These are phyloP conservation scores for Gallinago undulata DNA, from an alignment of 2,113 vertebrate genomes.

Conservation along the genomic window DNA sequence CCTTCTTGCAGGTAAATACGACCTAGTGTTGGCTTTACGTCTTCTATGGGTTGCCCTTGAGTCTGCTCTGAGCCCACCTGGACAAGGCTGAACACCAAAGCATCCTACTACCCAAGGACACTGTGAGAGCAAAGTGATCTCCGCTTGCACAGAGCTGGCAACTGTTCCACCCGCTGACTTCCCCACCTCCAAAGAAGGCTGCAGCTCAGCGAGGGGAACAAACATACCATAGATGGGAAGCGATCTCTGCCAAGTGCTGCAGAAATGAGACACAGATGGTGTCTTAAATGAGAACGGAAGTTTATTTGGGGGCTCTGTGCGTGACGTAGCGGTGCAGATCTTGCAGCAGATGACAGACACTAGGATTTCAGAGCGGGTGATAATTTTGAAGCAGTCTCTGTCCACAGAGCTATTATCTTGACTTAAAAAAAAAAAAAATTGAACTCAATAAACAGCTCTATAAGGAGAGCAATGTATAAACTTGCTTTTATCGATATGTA, in stretches of 20 bases:
- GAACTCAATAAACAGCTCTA: neutral
- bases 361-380: neutral
- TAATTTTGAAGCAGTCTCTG: neutral
- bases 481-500: neutral
- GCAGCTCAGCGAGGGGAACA: neutral
- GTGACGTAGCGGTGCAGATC: slow-evolving; percentile 2
- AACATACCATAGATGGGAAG: slow-evolving; percentile 61
- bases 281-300: slow-evolving; percentile 40
- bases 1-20: neutral
- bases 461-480: neutral
- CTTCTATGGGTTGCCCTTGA: neutral
- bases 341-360: slow-evolving; percentile 8
- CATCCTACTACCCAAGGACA: neutral
- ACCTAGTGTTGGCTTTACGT: neutral
- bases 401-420: neutral
- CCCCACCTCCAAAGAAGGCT: slow-evolving; percentile 4
- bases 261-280: slow-evolving; percentile 68
- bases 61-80: neutral
- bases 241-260: neutral
- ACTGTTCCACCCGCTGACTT: neutral
- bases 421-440: neutral
- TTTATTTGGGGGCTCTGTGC: slow-evolving; percentile 30
- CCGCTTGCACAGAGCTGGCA: neutral
- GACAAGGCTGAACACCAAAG: neutral
- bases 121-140: neutral